Conservation (phyloP, 2,888 invertebrate genomes). For the Ganaspis brasiliensis region DNA sequence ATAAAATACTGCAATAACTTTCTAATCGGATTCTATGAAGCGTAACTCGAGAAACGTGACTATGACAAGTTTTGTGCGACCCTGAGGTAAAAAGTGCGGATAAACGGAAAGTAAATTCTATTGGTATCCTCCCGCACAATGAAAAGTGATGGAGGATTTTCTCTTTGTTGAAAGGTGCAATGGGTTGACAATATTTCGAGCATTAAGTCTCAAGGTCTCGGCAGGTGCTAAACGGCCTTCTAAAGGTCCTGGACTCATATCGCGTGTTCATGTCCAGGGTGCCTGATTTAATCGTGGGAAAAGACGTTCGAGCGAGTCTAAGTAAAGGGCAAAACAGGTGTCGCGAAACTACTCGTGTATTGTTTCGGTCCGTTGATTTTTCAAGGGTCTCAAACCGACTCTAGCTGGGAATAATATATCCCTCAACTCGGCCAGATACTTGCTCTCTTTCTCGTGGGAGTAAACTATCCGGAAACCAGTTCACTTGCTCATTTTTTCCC, state of each 20-base stretch:
- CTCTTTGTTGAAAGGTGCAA: not conserved
- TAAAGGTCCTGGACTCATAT: conserved; percentile 65
- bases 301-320: conserved; percentile 59
- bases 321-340: conserved; percentile 70
- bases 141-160: conserved; percentile 13
- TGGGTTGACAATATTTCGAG: conserved; percentile 14
- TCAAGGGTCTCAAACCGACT: conserved; percentile 56
- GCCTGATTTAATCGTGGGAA: conserved; percentile 77
- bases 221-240: conserved; percentile 74
- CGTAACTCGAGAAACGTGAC: no score
- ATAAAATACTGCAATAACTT: no score
- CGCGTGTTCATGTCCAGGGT: conserved; percentile 65
- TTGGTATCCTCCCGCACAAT: conserved; percentile 29
- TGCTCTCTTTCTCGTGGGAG: conserved; percentile 26
- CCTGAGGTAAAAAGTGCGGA: not conserved
- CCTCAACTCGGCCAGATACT: not conserved
- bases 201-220: conserved; percentile 44
- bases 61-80: not conserved
- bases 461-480: conserved; percentile 33
- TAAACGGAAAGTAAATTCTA: conserved; percentile 34
- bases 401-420: conserved; percentile 50
- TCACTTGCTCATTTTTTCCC: conserved; percentile 13
- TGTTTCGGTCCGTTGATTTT: conserved; percentile 70
- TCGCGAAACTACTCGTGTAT: conserved; percentile 65
- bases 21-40: no score